These are phyloP conservation scores for Eremobia ochroleuca DNA, from an alignment of 2,888 invertebrate species.

Conservation along the genomic window DNA sequence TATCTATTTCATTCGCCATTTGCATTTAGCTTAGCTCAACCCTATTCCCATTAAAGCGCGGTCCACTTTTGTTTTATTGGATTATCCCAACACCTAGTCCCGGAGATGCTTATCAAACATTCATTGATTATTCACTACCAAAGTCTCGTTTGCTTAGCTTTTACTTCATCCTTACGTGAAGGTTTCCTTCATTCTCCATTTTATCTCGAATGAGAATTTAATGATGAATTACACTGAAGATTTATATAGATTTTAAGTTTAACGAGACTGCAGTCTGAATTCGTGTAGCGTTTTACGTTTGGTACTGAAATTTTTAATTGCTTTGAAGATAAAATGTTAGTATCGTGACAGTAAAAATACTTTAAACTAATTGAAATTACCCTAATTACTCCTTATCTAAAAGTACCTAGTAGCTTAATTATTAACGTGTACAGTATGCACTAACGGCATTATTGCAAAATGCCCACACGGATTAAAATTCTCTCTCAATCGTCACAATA, in stretches of 20 bases:
- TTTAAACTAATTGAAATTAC: slow-evolving; percentile 19
- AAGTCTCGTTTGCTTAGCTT: slow-evolving; percentile 37
- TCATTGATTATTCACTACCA: slow-evolving; percentile 60
- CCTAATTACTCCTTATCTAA: background rate
- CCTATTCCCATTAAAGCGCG: slow-evolving; percentile 47
- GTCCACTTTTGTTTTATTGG: slow-evolving; percentile 61
- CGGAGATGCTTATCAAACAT: slow-evolving; percentile 55
- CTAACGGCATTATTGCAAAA: background rate
- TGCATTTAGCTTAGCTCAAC: slow-evolving; percentile 50
- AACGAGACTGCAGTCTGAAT: slow-evolving; percentile 14
- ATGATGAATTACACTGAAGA: slow-evolving; percentile 9
- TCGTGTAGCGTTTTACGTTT: slow-evolving; percentile 21
- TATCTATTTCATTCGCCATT: slow-evolving; percentile 36
- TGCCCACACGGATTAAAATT: background rate
- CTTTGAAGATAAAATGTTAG: slow-evolving; percentile 11
- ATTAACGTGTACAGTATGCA: background rate
- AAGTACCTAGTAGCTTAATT: background rate
- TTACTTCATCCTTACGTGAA: slow-evolving; percentile 25
- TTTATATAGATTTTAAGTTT: slow-evolving; percentile 20
- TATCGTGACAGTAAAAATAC: slow-evolving; percentile 1
- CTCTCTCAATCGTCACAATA: background rate
- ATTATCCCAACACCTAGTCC: slow-evolving; percentile 55
- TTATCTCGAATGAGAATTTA: slow-evolving; percentile 12
- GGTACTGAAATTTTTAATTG: slow-evolving; percentile 13
- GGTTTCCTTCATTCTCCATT: slow-evolving; percentile 6